phyloP scores from a whole-genome alignment of 2,113 vertebrate species.

The Paedocypris sp. region DNA sequence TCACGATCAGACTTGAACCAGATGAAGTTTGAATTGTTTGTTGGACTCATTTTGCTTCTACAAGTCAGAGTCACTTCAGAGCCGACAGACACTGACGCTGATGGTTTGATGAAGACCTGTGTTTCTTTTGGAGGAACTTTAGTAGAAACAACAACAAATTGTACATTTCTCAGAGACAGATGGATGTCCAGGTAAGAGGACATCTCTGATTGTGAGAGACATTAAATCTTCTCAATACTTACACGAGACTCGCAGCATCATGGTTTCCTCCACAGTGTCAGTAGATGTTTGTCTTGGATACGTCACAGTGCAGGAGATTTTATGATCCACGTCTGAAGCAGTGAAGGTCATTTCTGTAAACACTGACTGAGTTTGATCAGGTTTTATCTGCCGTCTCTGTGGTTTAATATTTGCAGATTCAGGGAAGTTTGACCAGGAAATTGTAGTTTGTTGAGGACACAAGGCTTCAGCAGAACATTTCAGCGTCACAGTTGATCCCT shows the following conservation, averaged over 20 bases:
- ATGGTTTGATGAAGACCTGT: not conserved
- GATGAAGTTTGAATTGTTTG: not conserved
- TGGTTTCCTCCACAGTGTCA: not conserved
- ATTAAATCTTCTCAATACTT: constrained; percentile 3
- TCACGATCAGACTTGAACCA: not conserved
- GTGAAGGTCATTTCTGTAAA: constrained; percentile 8
- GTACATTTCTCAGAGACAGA: not conserved
- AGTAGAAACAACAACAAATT: not conserved
- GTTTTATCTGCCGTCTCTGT: not conserved
- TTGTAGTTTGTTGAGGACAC: constrained; percentile 31
- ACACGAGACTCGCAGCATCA: constrained; percentile 33
- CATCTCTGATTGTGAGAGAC: not conserved
- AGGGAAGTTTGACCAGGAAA: no score
- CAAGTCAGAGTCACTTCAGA: constrained; percentile 2
- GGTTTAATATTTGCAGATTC: not conserved
- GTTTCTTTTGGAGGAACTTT: constrained; percentile 5
- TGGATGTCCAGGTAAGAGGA: no score
- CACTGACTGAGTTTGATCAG: constrained; percentile 7
- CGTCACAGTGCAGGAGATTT: constrained; percentile 25
- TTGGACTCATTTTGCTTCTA: not conserved
- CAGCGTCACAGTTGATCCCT: constrained; percentile 12
- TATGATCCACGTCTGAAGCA: constrained; percentile 23
- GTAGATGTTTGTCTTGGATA: constrained; percentile 14
- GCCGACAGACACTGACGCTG: not conserved
- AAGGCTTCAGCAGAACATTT: constrained; percentile 37